A percentile compares a stretch with the other conserved stretches of the same genome.
phyloP scores from a whole-genome alignment of 2,113 vertebrate species.

The Salminus brasiliensis region DNA sequence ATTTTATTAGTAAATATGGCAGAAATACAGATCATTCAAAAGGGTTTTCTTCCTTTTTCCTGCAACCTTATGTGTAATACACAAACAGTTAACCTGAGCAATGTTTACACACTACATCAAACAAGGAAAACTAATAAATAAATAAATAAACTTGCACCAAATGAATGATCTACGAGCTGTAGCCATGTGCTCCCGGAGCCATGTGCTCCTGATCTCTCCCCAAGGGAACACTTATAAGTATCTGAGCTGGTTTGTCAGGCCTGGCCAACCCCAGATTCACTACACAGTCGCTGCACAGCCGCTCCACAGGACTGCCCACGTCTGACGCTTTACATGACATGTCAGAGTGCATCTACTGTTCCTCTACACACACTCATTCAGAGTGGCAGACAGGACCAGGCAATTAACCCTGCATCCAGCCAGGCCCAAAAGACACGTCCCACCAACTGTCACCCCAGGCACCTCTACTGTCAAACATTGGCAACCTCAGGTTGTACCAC shows the following conservation, averaged over 20 bases:
- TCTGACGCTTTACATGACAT: conserved; percentile 23
- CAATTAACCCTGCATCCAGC: conserved; percentile 32
- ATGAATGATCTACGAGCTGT: background rate
- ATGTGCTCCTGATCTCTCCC: background rate
- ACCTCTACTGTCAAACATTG: conserved; percentile 2
- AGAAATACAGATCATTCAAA: too few relatives aligned
- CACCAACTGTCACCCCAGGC: background rate
- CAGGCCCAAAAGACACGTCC: background rate
- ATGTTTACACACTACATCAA: too few relatives aligned
- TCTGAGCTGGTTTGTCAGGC: conserved; percentile 2
- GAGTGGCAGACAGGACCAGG: conserved; percentile 25
- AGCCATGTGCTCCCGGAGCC: background rate
- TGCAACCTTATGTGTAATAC: too few relatives aligned
- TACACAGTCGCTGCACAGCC: conserved; percentile 35
- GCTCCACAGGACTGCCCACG: conserved; percentile 4
- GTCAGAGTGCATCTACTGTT: conserved; percentile 7
- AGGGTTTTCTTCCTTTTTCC: too few relatives aligned
- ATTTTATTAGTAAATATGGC: too few relatives aligned
- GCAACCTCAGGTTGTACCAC: background rate
- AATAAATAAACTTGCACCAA: too few relatives aligned
- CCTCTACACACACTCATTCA: conserved; percentile 16
- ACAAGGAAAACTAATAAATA: too few relatives aligned
- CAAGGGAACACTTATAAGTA: conserved; percentile 5
- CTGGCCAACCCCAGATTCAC: background rate
- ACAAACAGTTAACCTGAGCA: too few relatives aligned